Evolutionary conservation across 2,797 vertebrate species (phyloP).

Genomic region (Champsocephalus esox): DNA sequence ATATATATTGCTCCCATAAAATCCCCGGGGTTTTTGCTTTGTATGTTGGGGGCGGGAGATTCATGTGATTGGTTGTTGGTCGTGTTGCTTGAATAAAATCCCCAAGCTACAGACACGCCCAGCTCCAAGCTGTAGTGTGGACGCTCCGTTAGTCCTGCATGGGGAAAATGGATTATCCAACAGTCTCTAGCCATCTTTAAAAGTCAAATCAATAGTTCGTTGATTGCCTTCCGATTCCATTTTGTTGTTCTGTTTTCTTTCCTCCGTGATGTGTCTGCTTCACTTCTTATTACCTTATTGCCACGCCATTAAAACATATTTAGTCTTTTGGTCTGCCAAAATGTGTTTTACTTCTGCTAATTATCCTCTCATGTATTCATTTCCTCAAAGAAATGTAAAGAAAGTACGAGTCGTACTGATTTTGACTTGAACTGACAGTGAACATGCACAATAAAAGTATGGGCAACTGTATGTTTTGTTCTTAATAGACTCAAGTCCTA

Average conservation of each 20-base stretch:
- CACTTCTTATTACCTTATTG: not conserved
- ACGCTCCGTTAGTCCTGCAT: not conserved
- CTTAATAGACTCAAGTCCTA: no score
- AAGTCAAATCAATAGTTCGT: constrained; percentile 63
- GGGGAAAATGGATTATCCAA: constrained; percentile 55
- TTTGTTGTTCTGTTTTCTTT: constrained; percentile 17
- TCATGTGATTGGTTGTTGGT: no score
- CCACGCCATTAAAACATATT: not conserved
- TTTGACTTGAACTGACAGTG: not conserved
- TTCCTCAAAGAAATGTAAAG: not conserved
- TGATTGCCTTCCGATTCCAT: constrained; percentile 46
- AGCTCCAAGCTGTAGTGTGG: no score
- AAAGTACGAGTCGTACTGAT: not conserved
- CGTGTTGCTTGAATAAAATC: no score
- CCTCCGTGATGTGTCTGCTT: not conserved
- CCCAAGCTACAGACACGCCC: no score
- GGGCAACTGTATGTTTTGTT: no score
- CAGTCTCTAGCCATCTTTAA: constrained; percentile 47
- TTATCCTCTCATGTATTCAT: not conserved
- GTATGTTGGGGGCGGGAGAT: no score
- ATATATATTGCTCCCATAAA: no score
- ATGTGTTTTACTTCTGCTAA: not conserved
- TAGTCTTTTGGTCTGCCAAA: not conserved
- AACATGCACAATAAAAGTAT: not conserved
- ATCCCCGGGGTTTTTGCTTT: no score